Percentiles rank a stretch among this genome's conserved stretches.
These are phyloP conservation scores for Phymorhynchus buccinoides DNA, from an alignment of 1,140 invertebrate genomes.

Conservation along the genomic window DNA sequence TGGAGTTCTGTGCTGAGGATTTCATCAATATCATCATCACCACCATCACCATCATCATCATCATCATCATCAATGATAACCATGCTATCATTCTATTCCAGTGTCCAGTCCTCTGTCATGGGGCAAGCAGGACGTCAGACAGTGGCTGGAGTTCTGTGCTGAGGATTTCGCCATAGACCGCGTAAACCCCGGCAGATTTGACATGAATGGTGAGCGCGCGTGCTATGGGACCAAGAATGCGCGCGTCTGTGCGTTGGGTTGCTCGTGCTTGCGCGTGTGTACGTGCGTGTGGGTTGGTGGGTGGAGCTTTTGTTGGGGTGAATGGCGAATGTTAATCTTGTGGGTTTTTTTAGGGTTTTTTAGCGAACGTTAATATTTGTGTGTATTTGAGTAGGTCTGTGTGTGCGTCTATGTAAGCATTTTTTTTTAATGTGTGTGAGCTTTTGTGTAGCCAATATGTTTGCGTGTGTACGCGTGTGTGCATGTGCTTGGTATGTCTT, in stretches of 20 bases:
- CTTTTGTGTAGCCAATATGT: too few species aligned
- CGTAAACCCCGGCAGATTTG: constrained; percentile 94
- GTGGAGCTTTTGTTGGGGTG: not conserved
- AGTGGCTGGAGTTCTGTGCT: constrained; percentile 93
- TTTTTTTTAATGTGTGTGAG: too few species aligned
- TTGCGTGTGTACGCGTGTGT: not conserved
- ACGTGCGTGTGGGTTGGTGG: not conserved
- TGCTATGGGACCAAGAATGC: too few species aligned
- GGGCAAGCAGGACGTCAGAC: constrained; percentile 90
- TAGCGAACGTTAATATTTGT: too few species aligned
- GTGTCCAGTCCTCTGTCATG: constrained; percentile 90
- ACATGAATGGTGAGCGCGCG: constrained; percentile 89
- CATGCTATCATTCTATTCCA: constrained; percentile 66
- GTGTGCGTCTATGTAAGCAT: too few species aligned
- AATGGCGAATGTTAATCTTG: too few species aligned
- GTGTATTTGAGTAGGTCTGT: too few species aligned
- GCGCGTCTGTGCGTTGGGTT: not conserved
- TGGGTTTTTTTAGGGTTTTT: too few species aligned
- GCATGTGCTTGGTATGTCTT: not conserved
- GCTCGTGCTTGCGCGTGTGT: not conserved
- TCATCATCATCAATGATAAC: not conserved
- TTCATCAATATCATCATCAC: constrained; percentile 77
- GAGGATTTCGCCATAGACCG: constrained; percentile 92
- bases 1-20: constrained; percentile 88
- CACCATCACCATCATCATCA: not conserved